Conservation (phyloP, 2,888 invertebrate genomes). For the Hemithea aestivaria region DNA sequence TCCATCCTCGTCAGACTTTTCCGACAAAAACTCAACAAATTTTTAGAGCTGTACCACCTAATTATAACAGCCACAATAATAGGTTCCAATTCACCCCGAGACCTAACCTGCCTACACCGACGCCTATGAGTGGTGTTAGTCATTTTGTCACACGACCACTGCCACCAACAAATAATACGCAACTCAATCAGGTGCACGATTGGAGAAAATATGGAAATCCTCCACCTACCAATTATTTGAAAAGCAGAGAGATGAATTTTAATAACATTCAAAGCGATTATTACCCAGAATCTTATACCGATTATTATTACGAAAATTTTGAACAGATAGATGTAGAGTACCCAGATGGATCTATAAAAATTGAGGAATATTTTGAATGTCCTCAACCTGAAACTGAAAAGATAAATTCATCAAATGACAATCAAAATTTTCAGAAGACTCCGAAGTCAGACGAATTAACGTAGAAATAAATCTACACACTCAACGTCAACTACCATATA, state of each 20-base stretch:
- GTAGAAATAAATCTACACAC: slow-evolving; percentile 32
- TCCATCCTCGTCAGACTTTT: no score
- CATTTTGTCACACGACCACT: slow-evolving; percentile 8
- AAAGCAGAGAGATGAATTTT: slow-evolving; percentile 20
- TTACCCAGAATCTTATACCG: not conserved
- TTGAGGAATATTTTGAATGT: no score
- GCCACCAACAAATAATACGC: not conserved
- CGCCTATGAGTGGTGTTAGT: no score
- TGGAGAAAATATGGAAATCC: slow-evolving; percentile 16
- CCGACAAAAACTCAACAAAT: slow-evolving; percentile 23
- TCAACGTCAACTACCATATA: slow-evolving; percentile 23
- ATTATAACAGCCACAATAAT: no score
- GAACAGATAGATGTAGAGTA: not conserved
- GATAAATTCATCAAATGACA: not conserved
- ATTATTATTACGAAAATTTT: slow-evolving; percentile 10
- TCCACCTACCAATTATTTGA: slow-evolving; percentile 26
- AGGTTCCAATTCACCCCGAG: no score
- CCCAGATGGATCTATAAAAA: no score
- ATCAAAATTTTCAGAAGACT: slow-evolving; percentile 22
- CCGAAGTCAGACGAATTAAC: slow-evolving; percentile 14
- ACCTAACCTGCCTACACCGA: no score
- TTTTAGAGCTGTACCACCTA: slow-evolving; percentile 18
- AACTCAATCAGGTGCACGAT: slow-evolving; percentile 12
- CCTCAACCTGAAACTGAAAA: not conserved
- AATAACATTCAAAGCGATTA: no score